phyloP scores from a whole-genome alignment of 2,888 invertebrate genomes.

The Silvanus unidentatus region DNA sequence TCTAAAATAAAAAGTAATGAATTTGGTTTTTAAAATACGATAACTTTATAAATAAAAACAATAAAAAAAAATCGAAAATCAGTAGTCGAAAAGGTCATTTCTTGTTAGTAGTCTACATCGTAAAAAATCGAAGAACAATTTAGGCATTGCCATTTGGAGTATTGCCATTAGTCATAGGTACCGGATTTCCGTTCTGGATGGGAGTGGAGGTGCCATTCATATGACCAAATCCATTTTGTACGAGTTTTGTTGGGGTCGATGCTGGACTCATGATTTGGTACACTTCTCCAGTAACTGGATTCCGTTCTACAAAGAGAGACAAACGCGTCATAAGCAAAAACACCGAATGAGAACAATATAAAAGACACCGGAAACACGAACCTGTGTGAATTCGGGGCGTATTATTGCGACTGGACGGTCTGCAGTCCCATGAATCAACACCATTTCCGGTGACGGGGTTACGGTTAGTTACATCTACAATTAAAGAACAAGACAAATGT shows the following conservation, averaged over 20 bases:
- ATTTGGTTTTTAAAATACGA: constrained; percentile 8
- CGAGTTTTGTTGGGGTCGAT: constrained; percentile 36
- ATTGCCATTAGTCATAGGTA: constrained; percentile 25
- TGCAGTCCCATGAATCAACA: constrained; percentile 42
- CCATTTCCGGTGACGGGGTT: constrained; percentile 47
- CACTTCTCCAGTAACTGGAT: constrained; percentile 45
- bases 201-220: constrained; percentile 32
- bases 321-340: no score
- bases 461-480: constrained; percentile 42
- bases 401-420: constrained; percentile 29
- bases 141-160: constrained; percentile 16
- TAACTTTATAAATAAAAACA: not conserved
- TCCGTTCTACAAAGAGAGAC: no score
- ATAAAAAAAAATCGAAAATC: constrained; percentile 1
- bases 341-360: no score
- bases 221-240: constrained; percentile 34
- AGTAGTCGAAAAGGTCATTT: constrained; percentile 8
- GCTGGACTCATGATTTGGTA: constrained; percentile 39
- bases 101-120: constrained; percentile 9
- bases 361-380: no score
- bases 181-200: constrained; percentile 28
- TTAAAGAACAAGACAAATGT: constrained; percentile 2
- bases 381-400: constrained; percentile 40
- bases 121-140: not conserved
- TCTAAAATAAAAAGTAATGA: constrained; percentile 13